A percentile compares a stretch with the other conserved stretches of the same genome.
Evolutionary conservation across 2,797 vertebrate genomes (phyloP).

Genomic region (Hippocampus kuda): DNA sequence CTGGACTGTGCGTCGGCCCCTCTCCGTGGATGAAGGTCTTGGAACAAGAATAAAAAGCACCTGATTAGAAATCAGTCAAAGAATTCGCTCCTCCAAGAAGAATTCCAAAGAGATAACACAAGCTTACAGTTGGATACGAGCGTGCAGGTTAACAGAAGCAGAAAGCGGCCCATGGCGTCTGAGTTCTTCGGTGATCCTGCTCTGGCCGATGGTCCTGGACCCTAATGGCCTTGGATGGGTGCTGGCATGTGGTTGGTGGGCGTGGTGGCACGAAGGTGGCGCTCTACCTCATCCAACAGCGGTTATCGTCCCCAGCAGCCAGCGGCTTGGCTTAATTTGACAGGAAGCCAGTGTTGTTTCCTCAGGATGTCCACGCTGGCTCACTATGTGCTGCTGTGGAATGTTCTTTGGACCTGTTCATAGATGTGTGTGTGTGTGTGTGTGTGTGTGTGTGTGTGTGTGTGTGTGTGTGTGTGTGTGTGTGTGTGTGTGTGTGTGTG

Average conservation of each 20-base stretch:
- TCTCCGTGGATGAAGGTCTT: slow-evolving; percentile 29
- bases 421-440: slow-evolving; percentile 5
- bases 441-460: no score
- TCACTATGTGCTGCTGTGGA: slow-evolving; percentile 51
- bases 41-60: slow-evolving; percentile 26
- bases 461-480: not conserved
- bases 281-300: slow-evolving; percentile 34
- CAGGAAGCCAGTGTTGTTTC: slow-evolving; percentile 73
- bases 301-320: slow-evolving; percentile 58
- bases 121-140: slow-evolving; percentile 62
- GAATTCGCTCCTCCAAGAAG: slow-evolving; percentile 3
- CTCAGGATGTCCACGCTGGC: slow-evolving; percentile 66
- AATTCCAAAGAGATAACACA: slow-evolving; percentile 3
- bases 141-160: slow-evolving; percentile 35
- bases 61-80: slow-evolving; percentile 35
- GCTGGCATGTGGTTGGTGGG: slow-evolving; percentile 25
- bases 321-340: slow-evolving; percentile 54
- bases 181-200: slow-evolving; percentile 18
- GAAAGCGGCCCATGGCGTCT: slow-evolving; percentile 45
- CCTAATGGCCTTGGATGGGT: slow-evolving; percentile 12
- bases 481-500: not conserved
- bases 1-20: slow-evolving; percentile 17
- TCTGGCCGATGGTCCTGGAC: slow-evolving; percentile 19
- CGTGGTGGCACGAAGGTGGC: slow-evolving; percentile 32
- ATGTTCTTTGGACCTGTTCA: slow-evolving; percentile 45